A percentile compares a stretch with the other conserved stretches of the same genome.
These are phyloP conservation scores for Reticulitermes lucifugus DNA, from an alignment of 2,888 invertebrate species.

Conservation along the genomic window DNA sequence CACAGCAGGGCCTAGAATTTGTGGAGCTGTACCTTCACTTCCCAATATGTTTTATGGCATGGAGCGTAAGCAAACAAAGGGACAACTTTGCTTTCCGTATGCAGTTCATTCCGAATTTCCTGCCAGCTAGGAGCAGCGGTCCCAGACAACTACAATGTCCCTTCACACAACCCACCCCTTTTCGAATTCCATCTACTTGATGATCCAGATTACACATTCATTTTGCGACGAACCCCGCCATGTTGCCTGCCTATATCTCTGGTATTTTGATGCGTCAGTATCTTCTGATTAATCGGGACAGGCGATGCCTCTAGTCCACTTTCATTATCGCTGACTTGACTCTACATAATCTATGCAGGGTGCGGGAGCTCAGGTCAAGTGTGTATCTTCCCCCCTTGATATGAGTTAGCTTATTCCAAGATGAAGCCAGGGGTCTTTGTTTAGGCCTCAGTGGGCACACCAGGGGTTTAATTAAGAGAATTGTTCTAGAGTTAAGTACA, in stretches of 20 bases:
- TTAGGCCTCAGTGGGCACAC: constrained; percentile 20
- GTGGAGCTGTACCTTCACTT: no score
- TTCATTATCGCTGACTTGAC: constrained; percentile 23
- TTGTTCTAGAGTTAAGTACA: constrained; percentile 25
- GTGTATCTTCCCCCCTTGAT: constrained; percentile 20
- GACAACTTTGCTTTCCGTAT: no score
- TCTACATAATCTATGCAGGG: not conserved
- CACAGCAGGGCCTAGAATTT: no score
- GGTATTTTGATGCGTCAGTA: not conserved
- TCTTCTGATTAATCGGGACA: not conserved
- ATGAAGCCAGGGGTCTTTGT: constrained; percentile 29
- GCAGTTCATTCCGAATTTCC: no score
- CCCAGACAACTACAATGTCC: no score
- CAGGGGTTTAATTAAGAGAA: constrained; percentile 27
- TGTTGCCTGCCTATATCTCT: not conserved
- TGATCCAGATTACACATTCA: not conserved
- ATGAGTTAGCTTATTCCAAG: constrained; percentile 30
- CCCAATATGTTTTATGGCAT: no score
- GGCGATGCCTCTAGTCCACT: not conserved
- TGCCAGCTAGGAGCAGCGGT: no score
- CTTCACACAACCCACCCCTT: no score
- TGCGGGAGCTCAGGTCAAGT: not conserved
- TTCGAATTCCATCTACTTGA: not conserved
- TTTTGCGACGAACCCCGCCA: not conserved
- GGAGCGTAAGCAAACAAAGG: no score